Percentiles rank a stretch among this genome's conserved stretches.
Evolutionary conservation across 1,140 invertebrate genomes (phyloP).

Genomic region (Proales similis): DNA sequence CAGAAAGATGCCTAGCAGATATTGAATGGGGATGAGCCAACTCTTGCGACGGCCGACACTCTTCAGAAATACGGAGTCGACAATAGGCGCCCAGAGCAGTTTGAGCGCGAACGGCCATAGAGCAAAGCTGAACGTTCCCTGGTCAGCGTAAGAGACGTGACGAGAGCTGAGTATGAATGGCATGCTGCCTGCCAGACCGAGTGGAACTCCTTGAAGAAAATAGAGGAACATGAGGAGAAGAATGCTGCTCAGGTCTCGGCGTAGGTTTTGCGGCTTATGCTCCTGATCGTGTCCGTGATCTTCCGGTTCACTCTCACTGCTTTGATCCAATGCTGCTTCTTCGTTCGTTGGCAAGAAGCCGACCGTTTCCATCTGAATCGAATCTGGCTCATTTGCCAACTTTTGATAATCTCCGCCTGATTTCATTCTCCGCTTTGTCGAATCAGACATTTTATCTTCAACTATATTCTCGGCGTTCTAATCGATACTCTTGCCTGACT

Average conservation of each 20-base stretch:
- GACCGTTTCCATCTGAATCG: too few relatives aligned
- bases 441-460: too few relatives aligned
- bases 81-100: slow-evolving; percentile 92
- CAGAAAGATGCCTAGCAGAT: slow-evolving; percentile 56
- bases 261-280: too few relatives aligned
- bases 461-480: too few relatives aligned
- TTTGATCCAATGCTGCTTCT: too few relatives aligned
- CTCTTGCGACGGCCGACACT: slow-evolving; percentile 86
- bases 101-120: slow-evolving; percentile 96
- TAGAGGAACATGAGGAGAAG: slow-evolving; percentile 74
- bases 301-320: too few relatives aligned
- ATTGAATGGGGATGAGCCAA: slow-evolving; percentile 87
- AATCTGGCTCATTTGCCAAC: too few relatives aligned
- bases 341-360: too few relatives aligned
- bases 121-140: slow-evolving; percentile 95
- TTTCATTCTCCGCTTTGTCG: too few relatives aligned
- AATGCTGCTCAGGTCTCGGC: slow-evolving; percentile 30
- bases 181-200: slow-evolving; percentile 82
- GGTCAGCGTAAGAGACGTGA: slow-evolving; percentile 41
- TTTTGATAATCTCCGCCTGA: too few relatives aligned
- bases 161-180: slow-evolving; percentile 70
- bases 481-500: too few relatives aligned
- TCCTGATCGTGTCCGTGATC: too few relatives aligned
- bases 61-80: slow-evolving; percentile 78
- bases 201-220: slow-evolving; percentile 80